Base-by-base conservation (phyloP, 2,888 invertebrate genomes). In the Dryobota labecula region DNA sequence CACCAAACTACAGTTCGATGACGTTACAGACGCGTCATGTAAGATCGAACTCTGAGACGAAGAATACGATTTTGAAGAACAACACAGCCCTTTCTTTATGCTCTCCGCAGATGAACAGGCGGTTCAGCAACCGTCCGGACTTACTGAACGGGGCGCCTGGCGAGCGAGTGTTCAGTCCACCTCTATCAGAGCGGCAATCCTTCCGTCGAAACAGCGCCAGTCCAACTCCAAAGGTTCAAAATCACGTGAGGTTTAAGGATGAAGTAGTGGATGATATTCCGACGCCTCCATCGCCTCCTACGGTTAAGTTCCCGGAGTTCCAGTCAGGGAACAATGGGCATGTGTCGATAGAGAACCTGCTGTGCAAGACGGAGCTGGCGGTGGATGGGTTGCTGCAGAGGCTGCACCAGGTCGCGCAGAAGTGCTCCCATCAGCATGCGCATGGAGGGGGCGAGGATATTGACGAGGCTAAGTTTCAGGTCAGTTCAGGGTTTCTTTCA, bases 401-500 rank as follows among this genome's bases (percentile, higher is more conserved):
- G 80, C 90, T 98, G 81, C 97, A 98, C 86, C 97, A 97, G 84
- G 97, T 97, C 27, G 97, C 97, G 7, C 97, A 97, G 76, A 97
- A 97, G 82, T 98, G 98, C 86, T 96, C 97, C 11, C 97, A 97
- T 20, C 98, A 98, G 36, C 98, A 98, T 89, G 96, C 97, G 0
- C 97, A 97, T 60, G 98, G 98, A 0, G 98, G 98, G 1, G 98
- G 98, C 0, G 96, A 97, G 70, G 97, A 97, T 83, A 98, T 98
- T 85, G 97, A 97, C 86, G 98, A 98, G 90, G 96, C 97, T 54
- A 97, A 98, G 90, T 98, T 98, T 90, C 97, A 98, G 95, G 97
- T 97, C 87, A 95, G 47, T 47, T 27, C 15, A 20, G n/a, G 5
- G 47, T 27, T 18, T 57, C n/a, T 57, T 49, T 49, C 13, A 24